These are phyloP conservation scores for Acanthisitta chloris DNA, from an alignment of 2,113 vertebrate species.

Conservation along the genomic window DNA sequence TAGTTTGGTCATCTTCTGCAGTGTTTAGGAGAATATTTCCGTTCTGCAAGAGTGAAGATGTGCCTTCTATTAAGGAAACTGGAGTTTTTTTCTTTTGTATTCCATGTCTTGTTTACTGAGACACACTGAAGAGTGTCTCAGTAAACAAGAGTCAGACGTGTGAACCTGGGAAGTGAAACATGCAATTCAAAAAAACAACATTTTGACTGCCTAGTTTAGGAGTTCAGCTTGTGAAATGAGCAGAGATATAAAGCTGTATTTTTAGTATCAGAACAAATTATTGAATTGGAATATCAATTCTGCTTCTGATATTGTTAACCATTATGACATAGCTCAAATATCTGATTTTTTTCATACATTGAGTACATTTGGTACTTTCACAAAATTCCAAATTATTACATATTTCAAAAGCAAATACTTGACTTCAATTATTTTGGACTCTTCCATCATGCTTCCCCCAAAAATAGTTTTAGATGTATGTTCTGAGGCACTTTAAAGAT, in stretches of 20 bases:
- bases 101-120: too few species aligned
- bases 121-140: neutral
- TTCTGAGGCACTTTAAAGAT: neutral
- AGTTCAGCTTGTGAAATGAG: neutral
- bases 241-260: neutral
- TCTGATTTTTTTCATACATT: neutral
- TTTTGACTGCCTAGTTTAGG: neutral
- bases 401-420: neutral
- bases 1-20: neutral
- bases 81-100: neutral
- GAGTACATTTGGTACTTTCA: neutral
- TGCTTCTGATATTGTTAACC: neutral
- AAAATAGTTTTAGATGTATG: neutral
- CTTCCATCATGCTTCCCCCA: neutral
- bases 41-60: neutral
- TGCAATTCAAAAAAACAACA: neutral
- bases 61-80: neutral
- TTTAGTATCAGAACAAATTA: neutral
- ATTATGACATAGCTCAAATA: neutral
- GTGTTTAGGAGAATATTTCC: neutral
- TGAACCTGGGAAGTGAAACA: neutral
- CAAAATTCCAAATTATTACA: neutral
- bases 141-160: neutral
- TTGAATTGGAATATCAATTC: neutral
- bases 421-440: neutral